phyloP scores from a whole-genome alignment of 2,113 vertebrate species.

The Xenopus borealis region DNA sequence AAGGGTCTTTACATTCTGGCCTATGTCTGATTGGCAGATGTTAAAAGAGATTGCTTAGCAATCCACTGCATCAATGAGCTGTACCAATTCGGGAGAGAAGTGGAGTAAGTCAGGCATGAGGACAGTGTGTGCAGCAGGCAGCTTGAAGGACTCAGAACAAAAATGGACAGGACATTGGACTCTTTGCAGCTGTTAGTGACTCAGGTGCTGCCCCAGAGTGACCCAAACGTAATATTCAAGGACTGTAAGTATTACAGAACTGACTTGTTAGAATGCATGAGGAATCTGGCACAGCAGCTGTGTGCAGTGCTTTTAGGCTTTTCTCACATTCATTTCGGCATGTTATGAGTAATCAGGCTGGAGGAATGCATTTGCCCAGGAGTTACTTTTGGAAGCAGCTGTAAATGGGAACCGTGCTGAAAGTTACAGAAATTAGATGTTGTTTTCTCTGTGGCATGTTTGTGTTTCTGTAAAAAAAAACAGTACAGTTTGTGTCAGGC shows the following conservation, averaged over 20 bases:
- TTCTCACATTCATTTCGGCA: neutral
- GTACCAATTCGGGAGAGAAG: slow-evolving; percentile 59
- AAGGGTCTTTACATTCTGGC: slow-evolving; percentile 60
- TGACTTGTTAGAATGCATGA: slow-evolving; percentile 1
- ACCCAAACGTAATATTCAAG: slow-evolving; percentile 65
- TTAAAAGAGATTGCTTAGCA: slow-evolving; percentile 64
- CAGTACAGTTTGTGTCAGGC: too few species aligned
- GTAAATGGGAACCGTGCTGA: neutral
- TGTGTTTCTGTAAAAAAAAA: too few species aligned
- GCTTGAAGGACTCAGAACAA: slow-evolving; percentile 51
- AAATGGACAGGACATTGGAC: slow-evolving; percentile 67
- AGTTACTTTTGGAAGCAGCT: neutral
- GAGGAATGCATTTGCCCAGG: neutral
- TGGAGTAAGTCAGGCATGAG: slow-evolving; percentile 60
- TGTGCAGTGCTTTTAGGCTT: neutral
- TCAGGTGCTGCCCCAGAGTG: slow-evolving; percentile 64
- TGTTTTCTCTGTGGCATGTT: too few species aligned
- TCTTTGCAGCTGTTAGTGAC: slow-evolving; percentile 63
- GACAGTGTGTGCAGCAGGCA: slow-evolving; percentile 49
- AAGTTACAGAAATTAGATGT: too few species aligned
- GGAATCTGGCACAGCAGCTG: neutral
- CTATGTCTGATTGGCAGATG: slow-evolving; percentile 67
- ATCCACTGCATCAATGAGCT: slow-evolving; percentile 64
- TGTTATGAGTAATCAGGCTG: neutral
- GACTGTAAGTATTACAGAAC: slow-evolving; percentile 73